phyloP scores from a whole-genome alignment of 2,797 vertebrate genomes.

The Sebastes itinus region DNA sequence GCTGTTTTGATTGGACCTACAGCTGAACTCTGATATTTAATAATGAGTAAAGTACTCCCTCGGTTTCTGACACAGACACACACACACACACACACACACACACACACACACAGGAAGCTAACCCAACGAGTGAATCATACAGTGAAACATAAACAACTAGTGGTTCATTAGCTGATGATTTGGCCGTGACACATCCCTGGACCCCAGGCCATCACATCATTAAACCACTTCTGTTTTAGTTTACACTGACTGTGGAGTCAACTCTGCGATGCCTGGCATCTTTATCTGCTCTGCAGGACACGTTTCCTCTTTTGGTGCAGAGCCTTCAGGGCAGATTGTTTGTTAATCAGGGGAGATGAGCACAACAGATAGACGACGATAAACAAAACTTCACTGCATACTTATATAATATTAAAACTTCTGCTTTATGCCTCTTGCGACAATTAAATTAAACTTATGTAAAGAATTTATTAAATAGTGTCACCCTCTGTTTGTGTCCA shows the following conservation, averaged over 20 bases:
- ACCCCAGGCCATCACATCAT: constrained; percentile 27
- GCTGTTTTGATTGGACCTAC: constrained; percentile 72
- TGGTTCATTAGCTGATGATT: constrained; percentile 61
- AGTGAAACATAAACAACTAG: constrained; percentile 54
- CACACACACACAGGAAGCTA: background rate
- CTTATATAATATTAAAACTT: background rate
- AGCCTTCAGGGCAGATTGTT: background rate
- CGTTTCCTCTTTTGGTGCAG: background rate
- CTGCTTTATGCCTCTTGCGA: background rate
- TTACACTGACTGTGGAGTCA: constrained; percentile 43
- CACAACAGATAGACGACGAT: background rate
- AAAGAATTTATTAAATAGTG: background rate
- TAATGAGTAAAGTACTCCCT: constrained; percentile 62
- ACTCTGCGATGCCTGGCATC: constrained; percentile 17
- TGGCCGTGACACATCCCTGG: constrained; percentile 47
- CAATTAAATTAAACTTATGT: background rate
- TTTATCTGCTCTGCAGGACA: constrained; percentile 19
- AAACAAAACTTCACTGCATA: background rate
- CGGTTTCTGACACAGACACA: background rate
- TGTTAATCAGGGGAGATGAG: background rate
- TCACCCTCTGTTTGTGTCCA: background rate
- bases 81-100: background rate
- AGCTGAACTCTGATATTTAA: constrained; percentile 79
- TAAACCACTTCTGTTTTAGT: constrained; percentile 48
- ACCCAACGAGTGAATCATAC: constrained; percentile 30